These are phyloP conservation scores for Spheniscus humboldti DNA, from an alignment of 2,797 vertebrate genomes.

Conservation along the genomic window DNA sequence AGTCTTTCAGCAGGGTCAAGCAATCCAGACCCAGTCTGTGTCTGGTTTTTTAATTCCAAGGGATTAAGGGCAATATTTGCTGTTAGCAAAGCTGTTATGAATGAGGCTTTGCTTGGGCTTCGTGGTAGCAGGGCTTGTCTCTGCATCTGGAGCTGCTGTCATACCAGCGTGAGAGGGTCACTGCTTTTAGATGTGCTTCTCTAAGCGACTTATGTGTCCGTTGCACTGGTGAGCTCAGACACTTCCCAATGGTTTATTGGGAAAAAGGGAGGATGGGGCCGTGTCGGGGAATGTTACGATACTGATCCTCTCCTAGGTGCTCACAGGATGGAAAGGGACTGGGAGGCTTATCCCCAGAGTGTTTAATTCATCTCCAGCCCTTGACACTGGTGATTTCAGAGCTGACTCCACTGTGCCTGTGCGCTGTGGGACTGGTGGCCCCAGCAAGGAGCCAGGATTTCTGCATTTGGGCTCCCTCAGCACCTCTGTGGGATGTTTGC, in stretches of 20 bases:
- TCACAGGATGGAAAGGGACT: background rate
- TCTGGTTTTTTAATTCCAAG: background rate
- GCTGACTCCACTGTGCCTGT: background rate
- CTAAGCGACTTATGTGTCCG: background rate
- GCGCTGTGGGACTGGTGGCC: background rate
- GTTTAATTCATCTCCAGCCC: background rate
- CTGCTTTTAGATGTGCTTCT: background rate
- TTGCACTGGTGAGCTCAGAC: accelerated
- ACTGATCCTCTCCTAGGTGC: background rate
- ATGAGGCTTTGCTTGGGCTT: background rate
- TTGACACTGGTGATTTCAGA: background rate
- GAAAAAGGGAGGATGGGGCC: background rate
- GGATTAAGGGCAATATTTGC: background rate
- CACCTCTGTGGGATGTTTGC: background rate
- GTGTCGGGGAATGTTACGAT: background rate
- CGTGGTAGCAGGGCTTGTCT: background rate
- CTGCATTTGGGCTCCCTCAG: background rate
- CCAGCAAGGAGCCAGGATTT: background rate
- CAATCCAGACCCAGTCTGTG: background rate
- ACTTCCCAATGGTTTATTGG: background rate
- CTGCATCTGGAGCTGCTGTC: background rate
- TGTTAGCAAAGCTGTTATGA: background rate
- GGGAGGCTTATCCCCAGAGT: background rate
- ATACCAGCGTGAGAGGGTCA: accelerated
- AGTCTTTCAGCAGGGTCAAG: background rate